Conservation (phyloP, 2,113 vertebrate species). For the Proterorhinus semilunaris region DNA sequence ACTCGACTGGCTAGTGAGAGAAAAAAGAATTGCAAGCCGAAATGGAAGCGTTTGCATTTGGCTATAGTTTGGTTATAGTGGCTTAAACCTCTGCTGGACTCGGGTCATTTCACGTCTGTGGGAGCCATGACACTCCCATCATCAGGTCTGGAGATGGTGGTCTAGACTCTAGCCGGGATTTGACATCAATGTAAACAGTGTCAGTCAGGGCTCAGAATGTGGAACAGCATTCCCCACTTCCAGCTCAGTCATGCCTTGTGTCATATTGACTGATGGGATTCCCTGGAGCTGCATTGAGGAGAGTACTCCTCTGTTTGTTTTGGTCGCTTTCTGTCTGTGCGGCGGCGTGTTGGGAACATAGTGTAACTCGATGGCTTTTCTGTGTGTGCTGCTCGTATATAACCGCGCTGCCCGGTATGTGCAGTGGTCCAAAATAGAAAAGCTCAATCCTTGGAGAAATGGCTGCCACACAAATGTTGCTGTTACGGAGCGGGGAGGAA, state of each 20-base stretch:
- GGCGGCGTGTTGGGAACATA: slow-evolving; percentile 33
- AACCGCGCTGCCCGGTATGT: slow-evolving; percentile 23
- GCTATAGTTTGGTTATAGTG: slow-evolving; percentile 8
- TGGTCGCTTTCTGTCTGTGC: slow-evolving; percentile 57
- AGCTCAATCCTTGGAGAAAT: slow-evolving; percentile 38
- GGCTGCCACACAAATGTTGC: slow-evolving; percentile 28
- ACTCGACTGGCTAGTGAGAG: too few relatives aligned
- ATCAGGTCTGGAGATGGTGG: slow-evolving; percentile 37
- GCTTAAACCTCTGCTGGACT: slow-evolving; percentile 28
- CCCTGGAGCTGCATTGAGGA: slow-evolving; percentile 62
- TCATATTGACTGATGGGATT: slow-evolving; percentile 73
- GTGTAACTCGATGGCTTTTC: slow-evolving; percentile 20
- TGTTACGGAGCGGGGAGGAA: slow-evolving; percentile 32
- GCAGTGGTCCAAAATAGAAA: slow-evolving; percentile 43
- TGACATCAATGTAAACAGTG: slow-evolving; percentile 60
- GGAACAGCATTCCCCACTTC: slow-evolving; percentile 64
- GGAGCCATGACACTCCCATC: slow-evolving; percentile 17
- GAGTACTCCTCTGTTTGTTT: slow-evolving; percentile 68
- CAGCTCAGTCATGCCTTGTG: slow-evolving; percentile 70
- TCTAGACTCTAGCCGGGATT: slow-evolving; percentile 33
- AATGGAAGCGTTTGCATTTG: too few relatives aligned
- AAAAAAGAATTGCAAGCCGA: too few relatives aligned
- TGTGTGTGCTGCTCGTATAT: slow-evolving; percentile 29
- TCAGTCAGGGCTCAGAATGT: slow-evolving; percentile 53
- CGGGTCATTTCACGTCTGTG: slow-evolving; percentile 33